phyloP scores from a whole-genome alignment of 2,113 vertebrate genomes.

The Spea multiplicata region DNA sequence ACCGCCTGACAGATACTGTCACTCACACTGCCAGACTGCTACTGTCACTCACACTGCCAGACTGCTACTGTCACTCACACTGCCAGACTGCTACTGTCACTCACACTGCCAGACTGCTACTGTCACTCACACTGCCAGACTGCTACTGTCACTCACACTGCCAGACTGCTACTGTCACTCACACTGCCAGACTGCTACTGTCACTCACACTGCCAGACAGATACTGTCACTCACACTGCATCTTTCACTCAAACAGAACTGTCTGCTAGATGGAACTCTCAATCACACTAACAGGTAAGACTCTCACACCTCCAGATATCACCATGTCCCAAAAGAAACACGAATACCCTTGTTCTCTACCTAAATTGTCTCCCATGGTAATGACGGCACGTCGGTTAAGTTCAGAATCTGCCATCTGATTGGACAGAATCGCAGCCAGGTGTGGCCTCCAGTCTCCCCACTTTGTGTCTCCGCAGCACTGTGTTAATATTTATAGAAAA shows the following conservation, averaged over 20 bases:
- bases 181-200: neutral
- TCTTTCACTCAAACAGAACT: neutral
- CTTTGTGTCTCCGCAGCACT: conserved; percentile 76
- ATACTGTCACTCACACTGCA: neutral
- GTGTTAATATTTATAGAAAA: conserved; percentile 12
- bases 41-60: too few relatives aligned
- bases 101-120: neutral
- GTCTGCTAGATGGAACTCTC: too few relatives aligned
- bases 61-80: too few relatives aligned
- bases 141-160: neutral
- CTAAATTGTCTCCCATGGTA: conserved; percentile 83
- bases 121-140: neutral
- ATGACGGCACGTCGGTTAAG: conserved; percentile 69
- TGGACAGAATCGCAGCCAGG: conserved; percentile 84
- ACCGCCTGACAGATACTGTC: too few relatives aligned
- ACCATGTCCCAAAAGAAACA: neutral
- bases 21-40: too few relatives aligned
- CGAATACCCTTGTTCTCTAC: conserved; percentile 57
- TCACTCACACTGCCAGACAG: neutral
- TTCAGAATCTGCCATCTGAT: conserved; percentile 68
- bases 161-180: neutral
- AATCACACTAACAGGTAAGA: too few relatives aligned
- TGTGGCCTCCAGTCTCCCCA: conserved; percentile 92
- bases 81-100: neutral
- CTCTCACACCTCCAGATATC: too few relatives aligned